phyloP scores from a whole-genome alignment of 2,888 invertebrate species.

The Dysmachus trigonus region DNA sequence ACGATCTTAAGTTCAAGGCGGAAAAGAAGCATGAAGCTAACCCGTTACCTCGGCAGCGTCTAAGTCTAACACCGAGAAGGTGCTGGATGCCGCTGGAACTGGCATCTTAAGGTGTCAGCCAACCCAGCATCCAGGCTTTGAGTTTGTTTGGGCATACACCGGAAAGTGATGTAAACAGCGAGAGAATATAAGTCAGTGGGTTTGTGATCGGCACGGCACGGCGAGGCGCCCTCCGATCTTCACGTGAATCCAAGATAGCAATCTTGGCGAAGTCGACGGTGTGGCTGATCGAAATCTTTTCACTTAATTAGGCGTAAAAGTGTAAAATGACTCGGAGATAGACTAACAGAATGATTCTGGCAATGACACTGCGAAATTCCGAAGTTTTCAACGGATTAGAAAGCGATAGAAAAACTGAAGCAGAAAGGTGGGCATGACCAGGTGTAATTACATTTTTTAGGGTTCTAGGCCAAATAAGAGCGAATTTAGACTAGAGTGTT shows the following conservation, averaged over 20 bases:
- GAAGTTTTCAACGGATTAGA: not conserved
- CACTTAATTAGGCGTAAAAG: not conserved
- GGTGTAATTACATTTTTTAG: not conserved
- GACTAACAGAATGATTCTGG: not conserved
- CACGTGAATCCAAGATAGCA: not conserved
- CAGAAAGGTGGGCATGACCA: not conserved
- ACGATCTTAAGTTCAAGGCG: not conserved
- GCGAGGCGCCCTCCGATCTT: too few relatives aligned
- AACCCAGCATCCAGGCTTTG: not conserved
- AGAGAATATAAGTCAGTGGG: not conserved
- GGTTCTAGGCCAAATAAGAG: not conserved
- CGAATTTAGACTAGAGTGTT: not conserved
- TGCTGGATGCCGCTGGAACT: not conserved
- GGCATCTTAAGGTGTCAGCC: not conserved
- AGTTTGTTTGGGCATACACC: not conserved
- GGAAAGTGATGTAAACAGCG: not conserved
- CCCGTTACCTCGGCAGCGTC: not conserved
- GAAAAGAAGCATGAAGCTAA: conserved; percentile 8
- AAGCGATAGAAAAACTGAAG: not conserved
- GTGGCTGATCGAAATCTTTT: not conserved
- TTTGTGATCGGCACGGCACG: not conserved
- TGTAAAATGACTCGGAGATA: not conserved
- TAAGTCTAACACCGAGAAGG: not conserved
- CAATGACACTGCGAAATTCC: not conserved
- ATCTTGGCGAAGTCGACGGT: not conserved